A percentile compares a stretch with the other conserved stretches of the same genome.
phyloP scores from a whole-genome alignment of 2,888 invertebrate species.

The Glaucopsyche alexis region DNA sequence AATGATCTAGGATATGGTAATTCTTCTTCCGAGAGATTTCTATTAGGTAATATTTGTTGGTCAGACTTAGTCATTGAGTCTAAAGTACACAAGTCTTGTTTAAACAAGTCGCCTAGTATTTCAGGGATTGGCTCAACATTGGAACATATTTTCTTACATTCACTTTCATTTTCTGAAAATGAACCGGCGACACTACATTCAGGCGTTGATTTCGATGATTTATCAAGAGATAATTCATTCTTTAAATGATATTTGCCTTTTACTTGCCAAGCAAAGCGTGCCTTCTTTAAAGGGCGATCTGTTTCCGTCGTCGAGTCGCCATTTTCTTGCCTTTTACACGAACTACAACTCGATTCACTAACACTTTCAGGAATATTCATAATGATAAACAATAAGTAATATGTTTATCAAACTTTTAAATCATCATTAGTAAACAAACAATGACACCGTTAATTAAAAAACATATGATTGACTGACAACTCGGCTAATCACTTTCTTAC shows the following conservation, averaged over 20 bases:
- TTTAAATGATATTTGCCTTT: slow-evolving; percentile 83
- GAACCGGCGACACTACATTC: slow-evolving; percentile 46
- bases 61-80: slow-evolving; percentile 56
- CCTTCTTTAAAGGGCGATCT: slow-evolving; percentile 83
- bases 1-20: slow-evolving; percentile 60
- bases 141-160: slow-evolving; percentile 47
- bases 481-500: slow-evolving; percentile 49
- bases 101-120: slow-evolving; percentile 61
- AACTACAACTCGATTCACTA: slow-evolving; percentile 74
- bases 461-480: slow-evolving; percentile 75
- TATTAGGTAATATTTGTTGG: slow-evolving; percentile 50
- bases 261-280: slow-evolving; percentile 84
- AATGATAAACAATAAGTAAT: slow-evolving; percentile 36
- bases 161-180: slow-evolving; percentile 48
- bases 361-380: slow-evolving; percentile 63
- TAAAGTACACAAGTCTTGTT: slow-evolving; percentile 61
- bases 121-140: slow-evolving; percentile 64
- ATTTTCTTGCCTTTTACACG: slow-evolving; percentile 75
- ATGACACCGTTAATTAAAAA: slow-evolving; percentile 73
- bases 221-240: slow-evolving; percentile 55
- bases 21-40: slow-evolving; percentile 50
- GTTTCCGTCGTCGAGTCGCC: slow-evolving; percentile 72
- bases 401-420: slow-evolving; percentile 38
- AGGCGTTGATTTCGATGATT: slow-evolving; percentile 38
- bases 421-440: slow-evolving; percentile 74